Evolutionary conservation across 2,888 invertebrate genomes (phyloP).

Genomic region (Biston betularia): DNA sequence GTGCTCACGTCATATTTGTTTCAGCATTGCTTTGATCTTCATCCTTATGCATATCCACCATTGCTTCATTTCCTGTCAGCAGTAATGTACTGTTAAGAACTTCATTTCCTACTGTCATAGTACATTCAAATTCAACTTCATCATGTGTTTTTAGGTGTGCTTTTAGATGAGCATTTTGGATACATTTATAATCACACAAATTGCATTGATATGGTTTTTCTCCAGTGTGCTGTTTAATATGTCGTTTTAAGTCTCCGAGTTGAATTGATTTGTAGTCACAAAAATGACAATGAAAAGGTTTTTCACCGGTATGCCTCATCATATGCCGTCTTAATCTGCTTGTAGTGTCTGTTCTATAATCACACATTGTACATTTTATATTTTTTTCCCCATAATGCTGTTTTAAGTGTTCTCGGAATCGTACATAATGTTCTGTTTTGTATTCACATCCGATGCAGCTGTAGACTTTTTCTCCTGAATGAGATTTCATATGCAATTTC

Average conservation of each 20-base stretch:
- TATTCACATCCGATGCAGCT: conserved; percentile 22
- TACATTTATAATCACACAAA: conserved; percentile 26
- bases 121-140: conserved; percentile 22
- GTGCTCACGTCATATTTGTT: neutral
- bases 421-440: conserved; percentile 13
- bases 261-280: conserved; percentile 22
- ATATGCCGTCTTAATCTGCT: conserved; percentile 22
- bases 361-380: conserved; percentile 11
- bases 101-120: conserved; percentile 23
- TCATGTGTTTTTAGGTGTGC: conserved; percentile 24
- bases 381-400: conserved; percentile 23
- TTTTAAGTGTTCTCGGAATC: conserved; percentile 23
- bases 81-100: neutral
- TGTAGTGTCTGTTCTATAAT: conserved; percentile 8
- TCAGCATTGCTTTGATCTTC: neutral
- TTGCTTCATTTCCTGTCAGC: neutral
- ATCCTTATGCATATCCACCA: neutral
- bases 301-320: conserved; percentile 28
- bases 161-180: conserved; percentile 24
- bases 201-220: conserved; percentile 23
- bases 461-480: conserved; percentile 25
- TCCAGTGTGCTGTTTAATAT: conserved; percentile 21
- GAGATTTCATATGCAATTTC: conserved; percentile 28
- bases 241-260: conserved; percentile 19
- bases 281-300: conserved; percentile 19